Conservation (phyloP, 1,140 invertebrate species). For the Lysiphlebus fabarum region DNA sequence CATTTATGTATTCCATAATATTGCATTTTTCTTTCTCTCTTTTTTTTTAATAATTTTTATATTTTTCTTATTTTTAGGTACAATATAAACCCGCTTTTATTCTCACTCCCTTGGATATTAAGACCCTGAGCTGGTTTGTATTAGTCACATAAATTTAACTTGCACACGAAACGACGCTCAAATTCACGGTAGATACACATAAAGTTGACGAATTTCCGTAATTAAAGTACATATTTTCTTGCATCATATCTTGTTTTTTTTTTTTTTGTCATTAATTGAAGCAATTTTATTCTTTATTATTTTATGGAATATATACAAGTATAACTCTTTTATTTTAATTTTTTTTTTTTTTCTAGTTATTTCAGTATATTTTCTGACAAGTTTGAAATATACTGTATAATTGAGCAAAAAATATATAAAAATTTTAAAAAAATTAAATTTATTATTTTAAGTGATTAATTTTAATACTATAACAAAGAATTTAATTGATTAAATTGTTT, state of each 20-base stretch:
- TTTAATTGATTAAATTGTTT: too few species aligned
- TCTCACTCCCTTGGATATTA: conserved; percentile 38
- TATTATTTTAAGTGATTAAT: too few species aligned
- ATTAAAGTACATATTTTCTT: conserved; percentile 16
- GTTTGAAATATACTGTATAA: too few species aligned
- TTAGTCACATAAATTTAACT: conserved; percentile 47
- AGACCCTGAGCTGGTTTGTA: conserved; percentile 41
- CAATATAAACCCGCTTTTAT: conserved; percentile 30
- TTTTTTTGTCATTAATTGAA: neutral
- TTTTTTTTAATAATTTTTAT: too few species aligned
- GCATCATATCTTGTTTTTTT: neutral
- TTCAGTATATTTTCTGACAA: too few species aligned
- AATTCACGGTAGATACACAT: conserved; percentile 4
- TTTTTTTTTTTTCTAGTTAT: too few species aligned
- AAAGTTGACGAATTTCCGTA: conserved; percentile 16
- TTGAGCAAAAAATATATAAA: too few species aligned
- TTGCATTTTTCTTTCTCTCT: conserved; percentile 46
- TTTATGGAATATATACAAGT: too few species aligned
- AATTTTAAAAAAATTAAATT: too few species aligned
- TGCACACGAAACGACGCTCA: conserved; percentile 24
- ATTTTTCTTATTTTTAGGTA: too few species aligned
- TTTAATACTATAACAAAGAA: too few species aligned
- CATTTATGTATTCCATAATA: conserved; percentile 54
- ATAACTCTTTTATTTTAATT: too few species aligned
- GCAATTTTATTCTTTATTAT: neutral